Percentiles rank a stretch among this genome's conserved stretches.
phyloP scores from a whole-genome alignment of 2,888 invertebrate species.

The Nyleta sp. region DNA sequence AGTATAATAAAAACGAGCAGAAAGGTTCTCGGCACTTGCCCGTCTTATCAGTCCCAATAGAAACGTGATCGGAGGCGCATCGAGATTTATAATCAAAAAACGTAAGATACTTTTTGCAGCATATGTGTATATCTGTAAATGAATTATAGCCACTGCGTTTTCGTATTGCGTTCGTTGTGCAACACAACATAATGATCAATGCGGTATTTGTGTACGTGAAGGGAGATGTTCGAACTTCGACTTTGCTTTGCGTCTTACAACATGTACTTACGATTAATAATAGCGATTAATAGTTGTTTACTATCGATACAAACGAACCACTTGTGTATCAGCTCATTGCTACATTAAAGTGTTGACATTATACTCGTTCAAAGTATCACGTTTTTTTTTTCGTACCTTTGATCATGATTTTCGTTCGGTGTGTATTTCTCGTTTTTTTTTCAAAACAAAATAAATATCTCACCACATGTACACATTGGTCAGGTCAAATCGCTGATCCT shows the following conservation, averaged over 20 bases:
- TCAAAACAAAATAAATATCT: background rate
- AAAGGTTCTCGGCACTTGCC: slow-evolving; percentile 28
- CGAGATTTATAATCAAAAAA: slow-evolving; percentile 56
- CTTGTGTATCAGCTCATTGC: slow-evolving; percentile 79
- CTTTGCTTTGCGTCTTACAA: slow-evolving; percentile 77
- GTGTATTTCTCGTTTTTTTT: no score
- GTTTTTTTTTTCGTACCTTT: slow-evolving; percentile 34
- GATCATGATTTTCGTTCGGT: no score
- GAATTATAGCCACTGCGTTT: slow-evolving; percentile 53
- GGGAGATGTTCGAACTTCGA: slow-evolving; percentile 70
- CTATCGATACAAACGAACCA: slow-evolving; percentile 77
- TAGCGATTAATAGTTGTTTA: slow-evolving; percentile 79
- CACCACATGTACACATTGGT: slow-evolving; percentile 17
- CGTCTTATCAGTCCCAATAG: slow-evolving; percentile 39
- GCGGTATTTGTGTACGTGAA: slow-evolving; percentile 61
- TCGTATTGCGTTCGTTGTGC: slow-evolving; percentile 45
- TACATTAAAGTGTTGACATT: slow-evolving; percentile 81
- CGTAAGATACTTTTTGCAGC: slow-evolving; percentile 50
- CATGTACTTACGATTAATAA: slow-evolving; percentile 76
- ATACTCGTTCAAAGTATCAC: slow-evolving; percentile 77
- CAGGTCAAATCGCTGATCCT: background rate
- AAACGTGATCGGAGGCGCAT: slow-evolving; percentile 46
- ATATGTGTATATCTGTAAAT: slow-evolving; percentile 52
- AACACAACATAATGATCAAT: slow-evolving; percentile 59
- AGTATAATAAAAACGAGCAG: slow-evolving; percentile 26